Percentiles rank a stretch among this genome's conserved stretches.
phyloP scores from a whole-genome alignment of 2,888 invertebrate species.

The Amiota communis region DNA sequence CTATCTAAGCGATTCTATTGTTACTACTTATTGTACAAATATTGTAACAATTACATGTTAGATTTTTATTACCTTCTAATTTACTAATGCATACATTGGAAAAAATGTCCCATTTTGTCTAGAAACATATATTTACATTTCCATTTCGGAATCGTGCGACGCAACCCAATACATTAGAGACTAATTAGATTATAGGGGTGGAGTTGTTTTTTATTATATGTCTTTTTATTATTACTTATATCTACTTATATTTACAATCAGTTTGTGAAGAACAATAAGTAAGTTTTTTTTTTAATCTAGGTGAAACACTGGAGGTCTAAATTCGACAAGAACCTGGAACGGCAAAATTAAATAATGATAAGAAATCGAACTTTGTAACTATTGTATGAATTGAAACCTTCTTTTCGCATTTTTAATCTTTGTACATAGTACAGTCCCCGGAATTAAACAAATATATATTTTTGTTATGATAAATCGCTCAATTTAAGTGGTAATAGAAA shows the following conservation, averaged over 20 bases:
- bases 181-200: not conserved
- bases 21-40: constrained; percentile 46
- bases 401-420: too few species aligned
- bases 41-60: constrained; percentile 62
- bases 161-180: not conserved
- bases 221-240: not conserved
- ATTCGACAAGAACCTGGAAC: too few species aligned
- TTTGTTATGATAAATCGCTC: too few species aligned
- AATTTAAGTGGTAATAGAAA: too few species aligned
- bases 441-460: too few species aligned
- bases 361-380: too few species aligned
- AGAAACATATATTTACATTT: not conserved
- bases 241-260: not conserved
- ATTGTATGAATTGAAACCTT: too few species aligned
- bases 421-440: too few species aligned
- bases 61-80: constrained; percentile 61
- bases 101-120: constrained; percentile 50
- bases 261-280: too few species aligned
- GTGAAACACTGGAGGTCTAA: too few species aligned
- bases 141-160: not conserved
- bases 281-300: too few species aligned
- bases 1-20: not conserved
- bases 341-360: too few species aligned
- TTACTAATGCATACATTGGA: constrained; percentile 51
- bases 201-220: not conserved